Base-by-base conservation (phyloP, 1,140 invertebrate genomes). In the Rhynchophorus ferrugineus region DNA sequence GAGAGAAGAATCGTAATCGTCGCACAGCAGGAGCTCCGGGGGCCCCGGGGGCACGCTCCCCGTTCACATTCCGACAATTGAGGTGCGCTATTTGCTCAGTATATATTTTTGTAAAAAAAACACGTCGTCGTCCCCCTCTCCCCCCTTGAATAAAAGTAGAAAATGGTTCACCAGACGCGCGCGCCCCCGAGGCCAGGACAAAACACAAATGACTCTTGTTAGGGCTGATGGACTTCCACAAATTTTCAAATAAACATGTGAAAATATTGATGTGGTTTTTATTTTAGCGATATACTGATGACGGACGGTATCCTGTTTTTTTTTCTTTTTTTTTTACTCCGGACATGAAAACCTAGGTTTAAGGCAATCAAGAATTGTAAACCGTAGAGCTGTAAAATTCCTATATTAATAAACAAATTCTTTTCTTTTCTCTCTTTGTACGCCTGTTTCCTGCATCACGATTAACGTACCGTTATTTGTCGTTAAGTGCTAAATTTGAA, bases 151-250 rank as follows among this genome's bases (percentile, higher is more conserved):
- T n/a, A 60, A 64, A 54, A 44, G 57, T 64, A 64, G 61, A 62
- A 65, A 63, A 65, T 63, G 57, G 63, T 65, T 60, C 63, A 63
- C 63, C 6, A n/a, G 41, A 18, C 41, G 41, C 9, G 41, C 41
- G 6, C 20, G 7, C 9, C 16, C 19, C 2, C 11, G n/a, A n/a
- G n/a, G 6, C 20, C 1, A 21, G 9, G 16, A 18, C 16, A 22
- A 38, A 20, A 19, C 44, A 33, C 42, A 44, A 17, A 55, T 62
- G 59, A 60, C 63, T 63, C 62, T 62, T 60, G 68, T 66, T 69
- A 69, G 66, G 66, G 68, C 67, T 69, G 68, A 62, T 68, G 68
- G 68, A 69, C 66, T 69, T 69, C 68, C 68, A 69, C 66, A 64
- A 65, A 68, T 69, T 69, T 69, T 68, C 60, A 69, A 68, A 69